Base-by-base conservation (phyloP, 1,140 invertebrate genomes). In the Bombus difficillimus region DNA sequence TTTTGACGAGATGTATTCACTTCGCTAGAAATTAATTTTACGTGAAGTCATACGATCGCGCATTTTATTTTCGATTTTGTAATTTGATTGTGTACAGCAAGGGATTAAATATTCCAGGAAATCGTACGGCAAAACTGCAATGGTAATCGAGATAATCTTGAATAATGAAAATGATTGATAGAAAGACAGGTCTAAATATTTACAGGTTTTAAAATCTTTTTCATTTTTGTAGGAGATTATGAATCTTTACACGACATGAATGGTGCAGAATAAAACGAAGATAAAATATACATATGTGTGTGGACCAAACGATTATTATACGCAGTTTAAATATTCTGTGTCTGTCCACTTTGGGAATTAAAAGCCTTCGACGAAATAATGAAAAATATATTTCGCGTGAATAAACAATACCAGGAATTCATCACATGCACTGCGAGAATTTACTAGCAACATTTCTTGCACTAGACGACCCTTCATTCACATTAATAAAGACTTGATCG, bases 401-500 rank as follows among this genome's bases (percentile, higher is more conserved):
- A 68, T 3, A 41, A 37, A 34, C 47, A 28, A 43, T 22, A 13
- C n/a, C 25, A 32, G 8, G 64, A 57, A 71, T 71, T 81, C 25
- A 34, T 57, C 64, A 34, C 25, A n/a, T 22, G 15, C 15, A 43
- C 18, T 13, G 10, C 9, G 3, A 13, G 28, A 22, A 53, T 69
- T 83, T 12, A 62, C 28, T 22, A 68, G 39, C 53, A 32, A 80
- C 53, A 64, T 43, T 80, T 83, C 47, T 83, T 37, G 34, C 32
- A 39, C 12, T 22, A 43, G 32, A 37, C 15, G 53, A 37, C 22
- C n/a, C 59, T 10, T 22, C 47, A 28, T 73, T 59, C 83, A 34
- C 78, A 62, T 10, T 74, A 88, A 82, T 86, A 85, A 86, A 86
- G 32, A 62, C 32, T 72, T 85, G 83, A 86, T 88, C 57, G 83